Percentiles rank a stretch among this genome's conserved stretches.
Evolutionary conservation across 1,140 invertebrate species (phyloP).

Genomic region (Neotoxoptera formosana): DNA sequence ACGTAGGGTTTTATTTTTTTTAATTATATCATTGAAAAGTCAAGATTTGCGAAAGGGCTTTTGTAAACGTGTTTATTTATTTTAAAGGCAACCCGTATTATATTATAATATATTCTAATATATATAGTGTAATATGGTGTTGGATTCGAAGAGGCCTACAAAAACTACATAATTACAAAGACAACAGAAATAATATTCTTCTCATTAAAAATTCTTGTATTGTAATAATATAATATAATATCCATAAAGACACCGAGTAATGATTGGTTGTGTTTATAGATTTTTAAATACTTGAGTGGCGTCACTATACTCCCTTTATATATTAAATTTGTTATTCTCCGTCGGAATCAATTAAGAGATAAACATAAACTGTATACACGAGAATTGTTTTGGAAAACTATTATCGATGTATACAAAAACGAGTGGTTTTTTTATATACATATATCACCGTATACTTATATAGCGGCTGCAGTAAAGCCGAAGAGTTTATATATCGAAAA

Average conservation of each 20-base stretch:
- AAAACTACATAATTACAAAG: neutral
- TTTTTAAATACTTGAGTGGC: neutral
- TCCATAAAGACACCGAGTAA: neutral
- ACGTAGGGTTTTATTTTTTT: neutral
- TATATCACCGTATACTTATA: neutral
- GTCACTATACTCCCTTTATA: neutral
- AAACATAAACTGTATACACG: neutral
- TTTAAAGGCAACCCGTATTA: neutral
- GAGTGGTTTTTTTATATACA: neutral
- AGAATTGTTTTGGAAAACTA: neutral
- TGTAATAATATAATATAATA: neutral
- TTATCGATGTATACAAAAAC: neutral
- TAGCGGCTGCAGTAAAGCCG: neutral
- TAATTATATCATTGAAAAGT: constrained; percentile 43
- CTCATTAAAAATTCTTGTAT: neutral
- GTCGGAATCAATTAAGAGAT: neutral
- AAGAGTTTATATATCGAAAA: constrained; percentile 31
- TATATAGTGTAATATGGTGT: neutral
- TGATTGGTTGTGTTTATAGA: neutral
- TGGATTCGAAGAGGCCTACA: neutral
- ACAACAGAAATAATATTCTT: neutral
- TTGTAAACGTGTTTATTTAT: constrained; percentile 38
- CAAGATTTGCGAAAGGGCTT: neutral
- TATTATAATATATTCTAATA: neutral
- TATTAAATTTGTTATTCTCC: neutral